Conservation (phyloP, 2,888 invertebrate genomes). For the Lasius fuliginosus region DNA sequence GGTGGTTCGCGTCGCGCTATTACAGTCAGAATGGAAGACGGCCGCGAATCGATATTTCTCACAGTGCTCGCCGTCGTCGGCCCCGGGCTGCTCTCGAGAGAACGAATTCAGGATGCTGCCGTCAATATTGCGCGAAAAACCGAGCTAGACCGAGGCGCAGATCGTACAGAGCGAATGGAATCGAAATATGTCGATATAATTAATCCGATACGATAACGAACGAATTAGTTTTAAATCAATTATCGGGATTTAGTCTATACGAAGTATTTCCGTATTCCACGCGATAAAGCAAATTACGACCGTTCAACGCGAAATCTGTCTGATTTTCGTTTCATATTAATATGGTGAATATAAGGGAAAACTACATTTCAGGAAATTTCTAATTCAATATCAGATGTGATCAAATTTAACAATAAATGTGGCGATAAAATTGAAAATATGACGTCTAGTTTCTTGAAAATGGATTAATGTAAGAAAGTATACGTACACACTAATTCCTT, state of each 20-base stretch:
- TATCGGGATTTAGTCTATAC: constrained; percentile 7
- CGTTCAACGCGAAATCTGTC: neutral
- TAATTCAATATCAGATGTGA: neutral
- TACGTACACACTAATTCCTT: neutral
- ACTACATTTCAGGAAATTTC: neutral
- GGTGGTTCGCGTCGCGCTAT: constrained; percentile 63
- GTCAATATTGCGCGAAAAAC: constrained; percentile 7
- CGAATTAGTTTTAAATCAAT: neutral
- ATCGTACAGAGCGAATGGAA: neutral
- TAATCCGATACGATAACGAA: neutral
- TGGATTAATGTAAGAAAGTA: constrained; percentile 6
- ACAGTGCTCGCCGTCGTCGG: constrained; percentile 68
- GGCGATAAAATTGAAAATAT: neutral
- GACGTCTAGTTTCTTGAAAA: constrained; percentile 2
- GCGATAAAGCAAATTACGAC: neutral
- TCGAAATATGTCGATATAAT: constrained; percentile 3
- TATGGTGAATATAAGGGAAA: neutral
- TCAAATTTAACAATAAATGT: neutral
- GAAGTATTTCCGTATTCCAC: neutral
- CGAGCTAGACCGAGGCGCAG: neutral
- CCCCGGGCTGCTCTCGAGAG: constrained; percentile 61
- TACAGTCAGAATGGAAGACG: constrained; percentile 76
- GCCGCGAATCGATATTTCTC: constrained; percentile 75
- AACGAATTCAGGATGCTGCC: constrained; percentile 46
- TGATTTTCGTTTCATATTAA: neutral